phyloP scores from a whole-genome alignment of 2,888 invertebrate species.

The Athetis lepigone region DNA sequence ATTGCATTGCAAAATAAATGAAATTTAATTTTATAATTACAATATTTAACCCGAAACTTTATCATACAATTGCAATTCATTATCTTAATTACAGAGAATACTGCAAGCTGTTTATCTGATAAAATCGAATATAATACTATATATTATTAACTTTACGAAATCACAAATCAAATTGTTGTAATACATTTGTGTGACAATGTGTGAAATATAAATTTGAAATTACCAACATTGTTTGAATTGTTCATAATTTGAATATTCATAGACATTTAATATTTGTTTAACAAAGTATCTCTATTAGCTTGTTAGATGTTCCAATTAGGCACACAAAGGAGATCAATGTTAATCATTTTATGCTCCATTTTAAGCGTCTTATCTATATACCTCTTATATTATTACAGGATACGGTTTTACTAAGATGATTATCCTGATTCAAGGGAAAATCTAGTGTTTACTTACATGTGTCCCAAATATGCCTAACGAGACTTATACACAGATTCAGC shows the following conservation, averaged over 20 bases:
- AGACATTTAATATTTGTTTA: constrained; percentile 8
- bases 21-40: constrained; percentile 22
- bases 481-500: constrained; percentile 5
- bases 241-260: constrained; percentile 31
- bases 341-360: constrained; percentile 4
- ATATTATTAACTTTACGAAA: constrained; percentile 6
- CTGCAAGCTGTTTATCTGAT: constrained; percentile 25
- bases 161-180: constrained; percentile 4
- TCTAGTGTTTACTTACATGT: no score
- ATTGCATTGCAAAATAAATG: constrained; percentile 1
- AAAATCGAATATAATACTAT: constrained; percentile 13
- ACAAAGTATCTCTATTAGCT: constrained; percentile 25
- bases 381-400: no score
- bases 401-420: no score
- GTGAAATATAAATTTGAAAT: not conserved
- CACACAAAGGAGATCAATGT: not conserved
- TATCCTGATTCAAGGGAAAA: no score
- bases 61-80: constrained; percentile 16
- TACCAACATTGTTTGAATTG: not conserved
- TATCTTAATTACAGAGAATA: constrained; percentile 20
- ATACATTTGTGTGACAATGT: constrained; percentile 1
- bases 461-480: not conserved
- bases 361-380: no score
- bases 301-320: not conserved
- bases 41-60: constrained; percentile 13